These are phyloP conservation scores for Lochmaea crataegi DNA, from an alignment of 2,888 invertebrate species.

Conservation along the genomic window DNA sequence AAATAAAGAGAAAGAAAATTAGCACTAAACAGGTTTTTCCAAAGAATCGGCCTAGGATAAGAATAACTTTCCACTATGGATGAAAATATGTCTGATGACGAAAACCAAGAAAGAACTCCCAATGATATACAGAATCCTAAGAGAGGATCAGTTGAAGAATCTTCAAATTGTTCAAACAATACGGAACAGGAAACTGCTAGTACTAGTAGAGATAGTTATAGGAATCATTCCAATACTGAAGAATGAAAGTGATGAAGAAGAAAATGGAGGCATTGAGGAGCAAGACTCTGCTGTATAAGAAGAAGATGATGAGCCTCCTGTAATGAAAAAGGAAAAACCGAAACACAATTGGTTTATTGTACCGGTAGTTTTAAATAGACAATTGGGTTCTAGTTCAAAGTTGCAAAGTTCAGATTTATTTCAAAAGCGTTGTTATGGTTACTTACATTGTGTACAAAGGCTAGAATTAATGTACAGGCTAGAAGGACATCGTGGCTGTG, in stretches of 20 bases:
- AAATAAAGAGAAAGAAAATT: no score
- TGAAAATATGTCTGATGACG: slow-evolving; percentile 53
- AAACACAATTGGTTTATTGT: slow-evolving; percentile 75
- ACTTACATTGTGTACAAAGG: slow-evolving; percentile 84
- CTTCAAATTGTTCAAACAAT: slow-evolving; percentile 51
- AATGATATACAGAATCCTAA: slow-evolving; percentile 50
- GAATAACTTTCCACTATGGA: slow-evolving; percentile 50
- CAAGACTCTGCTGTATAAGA: slow-evolving; percentile 41
- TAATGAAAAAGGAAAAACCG: slow-evolving; percentile 72
- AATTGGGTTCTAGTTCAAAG: slow-evolving; percentile 69
- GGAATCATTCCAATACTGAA: slow-evolving; percentile 43
- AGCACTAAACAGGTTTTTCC: no score
- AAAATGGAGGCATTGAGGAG: slow-evolving; percentile 27
- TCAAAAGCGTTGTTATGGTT: slow-evolving; percentile 78
- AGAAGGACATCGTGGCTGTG: slow-evolving; percentile 87
- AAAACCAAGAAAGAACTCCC: slow-evolving; percentile 39
- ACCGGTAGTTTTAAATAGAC: slow-evolving; percentile 75
- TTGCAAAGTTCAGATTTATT: slow-evolving; percentile 53
- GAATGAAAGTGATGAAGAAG: slow-evolving; percentile 39
- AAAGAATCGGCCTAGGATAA: no score
- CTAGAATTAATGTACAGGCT: slow-evolving; percentile 82
- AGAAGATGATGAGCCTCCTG: slow-evolving; percentile 52
- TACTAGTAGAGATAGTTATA: slow-evolving; percentile 56
- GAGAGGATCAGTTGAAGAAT: slow-evolving; percentile 50
- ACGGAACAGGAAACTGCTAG: slow-evolving; percentile 53